Evolutionary conservation across 2,113 vertebrate species (phyloP).

Genomic region (Channa argus): DNA sequence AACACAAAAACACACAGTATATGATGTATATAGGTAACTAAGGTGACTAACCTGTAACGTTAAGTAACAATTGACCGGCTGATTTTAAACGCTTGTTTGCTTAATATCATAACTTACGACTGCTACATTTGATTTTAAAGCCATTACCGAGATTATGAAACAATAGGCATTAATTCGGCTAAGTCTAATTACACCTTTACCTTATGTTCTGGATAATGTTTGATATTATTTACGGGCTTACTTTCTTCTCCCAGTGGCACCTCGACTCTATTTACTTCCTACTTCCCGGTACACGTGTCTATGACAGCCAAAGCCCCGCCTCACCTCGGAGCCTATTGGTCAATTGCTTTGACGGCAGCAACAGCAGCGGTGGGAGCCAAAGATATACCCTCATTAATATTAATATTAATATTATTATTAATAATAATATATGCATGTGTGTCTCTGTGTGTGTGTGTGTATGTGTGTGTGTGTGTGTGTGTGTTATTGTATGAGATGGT

Average conservation of each 20-base stretch:
- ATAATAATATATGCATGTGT: no score
- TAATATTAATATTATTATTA: no score
- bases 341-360: neutral
- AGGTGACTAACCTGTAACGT: neutral
- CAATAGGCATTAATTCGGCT: neutral
- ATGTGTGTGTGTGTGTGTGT: no score
- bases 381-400: no score
- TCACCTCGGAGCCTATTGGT: conserved; percentile 48
- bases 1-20: neutral
- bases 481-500: no score
- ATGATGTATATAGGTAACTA: neutral
- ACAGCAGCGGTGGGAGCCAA: neutral
- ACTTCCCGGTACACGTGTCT: conserved; percentile 84
- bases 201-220: neutral
- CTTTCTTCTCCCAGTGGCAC: conserved; percentile 66
- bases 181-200: neutral
- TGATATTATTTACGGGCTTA: conserved; percentile 5
- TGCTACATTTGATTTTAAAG: neutral
- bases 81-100: neutral
- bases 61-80: neutral
- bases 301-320: conserved; percentile 64
- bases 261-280: conserved; percentile 82
- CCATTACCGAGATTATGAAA: neutral
- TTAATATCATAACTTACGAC: neutral
- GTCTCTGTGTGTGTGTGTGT: no score